phyloP scores from a whole-genome alignment of 2,888 invertebrate species.

The Creontiades dilutus region DNA sequence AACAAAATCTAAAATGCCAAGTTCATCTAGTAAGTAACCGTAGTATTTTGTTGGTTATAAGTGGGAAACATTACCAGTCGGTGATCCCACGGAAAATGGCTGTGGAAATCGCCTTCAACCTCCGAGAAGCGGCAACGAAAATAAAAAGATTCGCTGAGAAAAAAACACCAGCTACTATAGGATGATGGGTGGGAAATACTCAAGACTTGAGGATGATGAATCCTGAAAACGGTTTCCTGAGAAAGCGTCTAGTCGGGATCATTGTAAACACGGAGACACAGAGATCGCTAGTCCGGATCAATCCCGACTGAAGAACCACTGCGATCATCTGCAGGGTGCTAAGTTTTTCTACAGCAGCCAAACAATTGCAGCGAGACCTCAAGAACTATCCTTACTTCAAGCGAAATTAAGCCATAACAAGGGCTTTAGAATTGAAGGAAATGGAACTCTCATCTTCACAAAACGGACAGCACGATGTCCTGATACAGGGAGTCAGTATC shows the following conservation, averaged over 20 bases:
- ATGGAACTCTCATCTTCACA: too few relatives aligned
- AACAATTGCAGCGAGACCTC: too few relatives aligned
- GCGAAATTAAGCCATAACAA: too few relatives aligned
- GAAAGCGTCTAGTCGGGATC: neutral
- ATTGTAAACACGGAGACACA: neutral
- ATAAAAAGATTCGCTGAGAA: neutral
- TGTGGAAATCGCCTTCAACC: neutral
- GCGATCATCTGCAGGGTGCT: too few relatives aligned
- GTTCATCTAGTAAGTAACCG: too few relatives aligned
- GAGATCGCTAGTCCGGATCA: neutral
- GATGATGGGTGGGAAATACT: slow-evolving; percentile 20
- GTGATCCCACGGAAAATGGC: slow-evolving; percentile 25
- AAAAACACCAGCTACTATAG: neutral
- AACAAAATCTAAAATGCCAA: too few relatives aligned
- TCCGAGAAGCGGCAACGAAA: slow-evolving; percentile 2
- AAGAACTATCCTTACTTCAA: too few relatives aligned
- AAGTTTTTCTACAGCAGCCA: too few relatives aligned
- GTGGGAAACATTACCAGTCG: neutral
- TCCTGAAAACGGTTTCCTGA: slow-evolving; percentile 11
- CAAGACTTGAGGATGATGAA: neutral
- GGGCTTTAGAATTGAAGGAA: too few relatives aligned
- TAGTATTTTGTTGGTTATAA: neutral
- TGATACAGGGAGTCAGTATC: too few relatives aligned
- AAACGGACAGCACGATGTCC: too few relatives aligned
- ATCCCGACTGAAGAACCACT: too few relatives aligned